Evolutionary conservation across 2,113 vertebrate genomes (phyloP).

Genomic region (Centropus unirufus): DNA sequence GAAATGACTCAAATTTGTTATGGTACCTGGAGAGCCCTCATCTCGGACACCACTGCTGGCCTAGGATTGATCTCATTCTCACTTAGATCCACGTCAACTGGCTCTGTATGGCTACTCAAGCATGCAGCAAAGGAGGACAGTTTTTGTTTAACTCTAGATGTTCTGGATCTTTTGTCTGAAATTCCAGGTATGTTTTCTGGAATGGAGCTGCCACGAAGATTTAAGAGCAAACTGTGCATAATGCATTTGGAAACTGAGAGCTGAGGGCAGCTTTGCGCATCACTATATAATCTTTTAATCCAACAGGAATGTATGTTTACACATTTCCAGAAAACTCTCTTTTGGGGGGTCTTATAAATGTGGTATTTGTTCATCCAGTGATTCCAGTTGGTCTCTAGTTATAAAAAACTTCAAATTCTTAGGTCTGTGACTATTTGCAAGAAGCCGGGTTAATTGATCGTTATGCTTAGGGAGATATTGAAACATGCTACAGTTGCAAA

Average conservation of each 20-base stretch:
- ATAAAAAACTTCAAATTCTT: constrained; percentile 64
- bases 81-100: constrained; percentile 66
- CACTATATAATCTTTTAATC: constrained; percentile 68
- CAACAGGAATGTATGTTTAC: constrained; percentile 59
- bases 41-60: constrained; percentile 19
- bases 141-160: constrained; percentile 58
- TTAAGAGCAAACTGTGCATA: constrained; percentile 48
- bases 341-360: constrained; percentile 46
- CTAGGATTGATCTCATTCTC: constrained; percentile 67
- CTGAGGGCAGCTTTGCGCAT: constrained; percentile 59
- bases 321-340: constrained; percentile 66
- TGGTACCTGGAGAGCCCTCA: constrained; percentile 64
- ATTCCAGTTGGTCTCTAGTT: constrained; percentile 62
- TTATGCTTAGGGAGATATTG: constrained; percentile 56
- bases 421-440: constrained; percentile 56
- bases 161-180: constrained; percentile 54
- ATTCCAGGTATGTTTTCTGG: constrained; percentile 61
- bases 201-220: constrained; percentile 68
- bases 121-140: constrained; percentile 48
- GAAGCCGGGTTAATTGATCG: constrained; percentile 64
- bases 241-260: constrained; percentile 58
- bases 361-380: constrained; percentile 51
- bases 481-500: constrained; percentile 53
- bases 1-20: constrained; percentile 55
- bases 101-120: constrained; percentile 58